phyloP scores from a whole-genome alignment of 2,113 vertebrate species.

The Clinocottus analis region DNA sequence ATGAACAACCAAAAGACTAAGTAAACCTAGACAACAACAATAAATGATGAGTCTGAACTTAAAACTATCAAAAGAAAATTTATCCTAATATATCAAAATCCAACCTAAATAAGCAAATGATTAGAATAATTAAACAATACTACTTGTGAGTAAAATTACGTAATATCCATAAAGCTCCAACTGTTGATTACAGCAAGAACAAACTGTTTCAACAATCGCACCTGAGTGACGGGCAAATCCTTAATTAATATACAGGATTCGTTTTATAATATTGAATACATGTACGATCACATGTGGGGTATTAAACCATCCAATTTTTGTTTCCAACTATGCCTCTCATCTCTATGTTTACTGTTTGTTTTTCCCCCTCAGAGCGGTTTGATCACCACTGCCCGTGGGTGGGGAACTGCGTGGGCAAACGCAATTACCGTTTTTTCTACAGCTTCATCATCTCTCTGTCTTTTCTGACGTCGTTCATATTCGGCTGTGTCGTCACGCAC shows the following conservation, averaged over 20 bases:
- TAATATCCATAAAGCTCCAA: no score
- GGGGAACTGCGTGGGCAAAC: constrained; percentile 97
- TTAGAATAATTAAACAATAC: no score
- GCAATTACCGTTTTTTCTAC: constrained; percentile 98
- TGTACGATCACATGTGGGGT: not conserved
- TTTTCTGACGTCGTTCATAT: constrained; percentile 97
- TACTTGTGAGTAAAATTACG: no score
- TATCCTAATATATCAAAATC: no score
- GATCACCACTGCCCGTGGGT: constrained; percentile 99
- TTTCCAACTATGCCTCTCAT: not conserved
- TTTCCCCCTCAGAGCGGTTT: constrained; percentile 87
- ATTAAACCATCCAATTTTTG: no score
- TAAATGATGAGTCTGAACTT: no score
- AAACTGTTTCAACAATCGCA: not conserved
- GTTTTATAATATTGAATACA: not conserved
- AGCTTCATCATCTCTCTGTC: constrained; percentile 97
- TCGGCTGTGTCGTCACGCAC: constrained; percentile 94
- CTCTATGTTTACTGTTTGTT: not conserved
- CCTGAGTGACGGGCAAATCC: not conserved
- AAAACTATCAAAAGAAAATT: no score
- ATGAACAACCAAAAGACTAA: no score
- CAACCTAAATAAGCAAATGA: no score
- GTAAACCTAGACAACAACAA: no score
- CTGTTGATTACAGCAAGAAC: not conserved
- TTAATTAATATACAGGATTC: not conserved